Conservation (phyloP, 2,113 vertebrate genomes). For the Cervus canadensis region DNA sequence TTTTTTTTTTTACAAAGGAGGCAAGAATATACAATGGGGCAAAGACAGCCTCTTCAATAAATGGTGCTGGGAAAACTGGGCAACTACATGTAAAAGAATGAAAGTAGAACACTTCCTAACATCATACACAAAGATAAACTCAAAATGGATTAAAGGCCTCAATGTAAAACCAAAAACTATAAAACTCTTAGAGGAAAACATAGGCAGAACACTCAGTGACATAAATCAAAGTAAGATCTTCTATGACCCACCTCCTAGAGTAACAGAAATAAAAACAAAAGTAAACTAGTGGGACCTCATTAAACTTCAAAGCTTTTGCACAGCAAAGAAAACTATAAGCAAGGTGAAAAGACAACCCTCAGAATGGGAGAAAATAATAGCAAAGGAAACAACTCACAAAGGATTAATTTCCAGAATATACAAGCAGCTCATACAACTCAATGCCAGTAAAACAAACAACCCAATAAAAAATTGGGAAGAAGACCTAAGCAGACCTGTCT, state of each 20-base stretch:
- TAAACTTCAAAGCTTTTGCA: neutral
- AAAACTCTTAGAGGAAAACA: neutral
- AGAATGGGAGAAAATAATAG: neutral
- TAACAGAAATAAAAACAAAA: neutral
- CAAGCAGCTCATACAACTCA: neutral
- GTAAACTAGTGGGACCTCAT: neutral
- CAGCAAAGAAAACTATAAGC: neutral
- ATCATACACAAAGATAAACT: neutral
- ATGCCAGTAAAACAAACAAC: neutral
- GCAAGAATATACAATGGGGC: neutral
- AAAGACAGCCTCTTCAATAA: neutral
- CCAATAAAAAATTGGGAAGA: neutral
- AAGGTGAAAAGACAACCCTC: neutral
- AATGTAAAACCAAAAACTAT: neutral
- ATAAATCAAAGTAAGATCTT: neutral
- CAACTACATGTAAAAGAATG: neutral
- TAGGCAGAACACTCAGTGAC: neutral
- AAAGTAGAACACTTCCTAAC: neutral
- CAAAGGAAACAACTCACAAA: neutral
- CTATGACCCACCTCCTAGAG: neutral
- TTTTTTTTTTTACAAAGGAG: neutral
- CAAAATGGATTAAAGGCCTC: neutral
- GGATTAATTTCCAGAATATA: neutral
- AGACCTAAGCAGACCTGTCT: neutral
- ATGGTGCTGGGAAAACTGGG: neutral